Evolutionary conservation across 2,888 invertebrate genomes (phyloP).

Genomic region (Melipona beecheii): DNA sequence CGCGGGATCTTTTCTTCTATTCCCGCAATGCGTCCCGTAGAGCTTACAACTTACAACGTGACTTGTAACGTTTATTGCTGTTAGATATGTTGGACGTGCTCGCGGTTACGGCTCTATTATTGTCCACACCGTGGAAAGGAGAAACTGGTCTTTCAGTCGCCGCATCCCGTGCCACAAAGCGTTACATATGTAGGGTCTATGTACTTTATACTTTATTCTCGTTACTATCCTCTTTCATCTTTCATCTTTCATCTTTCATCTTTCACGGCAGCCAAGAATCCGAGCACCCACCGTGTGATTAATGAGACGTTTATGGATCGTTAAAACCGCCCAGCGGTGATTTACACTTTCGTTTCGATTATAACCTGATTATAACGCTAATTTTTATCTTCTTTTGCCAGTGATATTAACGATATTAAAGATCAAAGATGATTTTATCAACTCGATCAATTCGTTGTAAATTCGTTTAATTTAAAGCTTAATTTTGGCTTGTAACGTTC

Average conservation of each 20-base stretch:
- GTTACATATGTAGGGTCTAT: slow-evolving; percentile 17
- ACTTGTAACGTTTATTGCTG: slow-evolving; percentile 77
- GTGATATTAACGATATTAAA: slow-evolving; percentile 3
- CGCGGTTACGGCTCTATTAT: slow-evolving; percentile 74
- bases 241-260: slow-evolving; percentile 52
- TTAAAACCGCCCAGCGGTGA: slow-evolving; percentile 32
- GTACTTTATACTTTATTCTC: slow-evolving; percentile 55
- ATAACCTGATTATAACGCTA: slow-evolving; percentile 49
- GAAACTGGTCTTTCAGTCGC: slow-evolving; percentile 66
- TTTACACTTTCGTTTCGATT: slow-evolving; percentile 21
- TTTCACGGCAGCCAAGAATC: slow-evolving; percentile 65
- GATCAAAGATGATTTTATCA: not conserved
- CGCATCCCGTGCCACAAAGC: slow-evolving; percentile 42
- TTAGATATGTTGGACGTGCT: slow-evolving; percentile 75
- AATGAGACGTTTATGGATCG: slow-evolving; percentile 74
- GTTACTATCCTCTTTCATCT: slow-evolving; percentile 50
- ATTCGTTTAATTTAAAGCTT: no score
- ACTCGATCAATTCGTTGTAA: slow-evolving; percentile 9
- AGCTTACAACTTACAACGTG: slow-evolving; percentile 64
- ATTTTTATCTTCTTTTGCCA: slow-evolving; percentile 27
- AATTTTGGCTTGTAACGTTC: no score
- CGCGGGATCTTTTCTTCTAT: slow-evolving; percentile 34
- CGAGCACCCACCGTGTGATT: slow-evolving; percentile 77
- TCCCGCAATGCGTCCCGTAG: slow-evolving; percentile 59
- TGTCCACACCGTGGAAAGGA: slow-evolving; percentile 62